Evolutionary conservation across 2,797 vertebrate species (phyloP), one percentile per base, ranked within the genome.

Genomic region (Lagodon rhomboides): DNA sequence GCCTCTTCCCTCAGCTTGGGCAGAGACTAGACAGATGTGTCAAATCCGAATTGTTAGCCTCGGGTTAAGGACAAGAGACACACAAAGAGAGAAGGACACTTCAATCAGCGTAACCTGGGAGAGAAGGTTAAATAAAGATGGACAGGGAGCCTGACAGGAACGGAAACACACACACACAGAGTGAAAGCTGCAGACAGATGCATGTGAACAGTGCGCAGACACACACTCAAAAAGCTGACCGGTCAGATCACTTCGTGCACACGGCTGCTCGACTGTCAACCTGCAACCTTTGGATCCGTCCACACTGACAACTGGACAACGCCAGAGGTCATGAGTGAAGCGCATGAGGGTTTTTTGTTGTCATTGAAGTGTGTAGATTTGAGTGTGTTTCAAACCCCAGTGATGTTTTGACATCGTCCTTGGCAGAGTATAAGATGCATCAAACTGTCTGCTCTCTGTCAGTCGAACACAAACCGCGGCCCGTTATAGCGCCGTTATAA

Each of bases 181-280:
- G 63, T 44, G 43, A 71, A 75, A 75, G 1, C 71, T 76, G 64
- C 54, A 76, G 71, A 75, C 47, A 75, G 15, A 44, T 47, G 47
- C 13, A n/a, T 3, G 12, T 17, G 1, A 72, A 46, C 7, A 59
- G 55, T 10, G 16, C 15, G 16, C 15, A 34, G 18, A 62, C 25
- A 46, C 12, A 15, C 72, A 56, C 27, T 2, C 44, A 41, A 30
- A 59, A 66, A 66, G 27, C 60, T 15, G 30, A 74, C 1, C 30
- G 58, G 17, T 75, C 55, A 43, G 38, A 68, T 73, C 61, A 4
- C 54, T 30, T 51, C 66, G 59, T 44, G 0, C 46, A 41, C 49
- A 46, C 2, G 44, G 27, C 0, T 20, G 44, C 47, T 66, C 25
- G 13, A 13, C 25, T 55, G 49, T 16, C 4, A 50, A 41, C 20